Percentiles rank a stretch among this genome's conserved stretches.
Conservation (phyloP, 2,797 vertebrate species). For the Gambelia wislizenii region DNA sequence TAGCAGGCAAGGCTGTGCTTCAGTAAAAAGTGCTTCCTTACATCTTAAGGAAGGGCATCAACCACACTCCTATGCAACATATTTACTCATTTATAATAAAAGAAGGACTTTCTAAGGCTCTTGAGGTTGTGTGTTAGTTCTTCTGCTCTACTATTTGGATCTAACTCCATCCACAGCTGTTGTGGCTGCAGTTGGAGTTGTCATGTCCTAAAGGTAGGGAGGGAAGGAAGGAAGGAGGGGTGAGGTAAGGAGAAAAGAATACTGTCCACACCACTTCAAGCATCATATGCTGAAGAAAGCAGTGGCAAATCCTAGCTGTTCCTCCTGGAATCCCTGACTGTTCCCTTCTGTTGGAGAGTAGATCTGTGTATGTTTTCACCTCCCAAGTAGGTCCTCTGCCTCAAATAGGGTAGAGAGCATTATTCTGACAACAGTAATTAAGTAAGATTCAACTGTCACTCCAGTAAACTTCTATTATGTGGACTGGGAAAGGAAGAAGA, state of each 20-base stretch:
- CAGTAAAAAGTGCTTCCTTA: slow-evolving; percentile 2
- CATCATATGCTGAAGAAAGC: not conserved
- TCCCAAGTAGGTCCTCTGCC: too few relatives aligned
- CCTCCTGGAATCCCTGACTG: not conserved
- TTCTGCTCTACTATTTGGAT: not conserved
- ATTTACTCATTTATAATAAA: slow-evolving; percentile 25
- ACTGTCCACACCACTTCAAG: not conserved
- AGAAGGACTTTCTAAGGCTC: not conserved
- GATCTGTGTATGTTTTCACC: not conserved
- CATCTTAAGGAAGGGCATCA: slow-evolving; percentile 8
- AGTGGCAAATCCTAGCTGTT: not conserved
- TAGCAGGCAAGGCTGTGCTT: not conserved
- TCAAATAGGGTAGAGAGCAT: too few relatives aligned
- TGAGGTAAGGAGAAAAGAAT: not conserved
- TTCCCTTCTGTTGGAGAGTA: not conserved
- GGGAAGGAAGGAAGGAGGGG: too few relatives aligned
- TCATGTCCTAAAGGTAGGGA: not conserved
- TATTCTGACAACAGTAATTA: not conserved
- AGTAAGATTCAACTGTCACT: not conserved
- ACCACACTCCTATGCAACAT: not conserved
- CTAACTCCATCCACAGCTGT: not conserved
- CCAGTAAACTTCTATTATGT: not conserved
- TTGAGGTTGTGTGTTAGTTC: not conserved
- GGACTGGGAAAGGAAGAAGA: too few relatives aligned
- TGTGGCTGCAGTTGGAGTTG: not conserved